These are phyloP conservation scores for Ooceraea biroi DNA, from an alignment of 1,140 invertebrate species.

Conservation along the genomic window DNA sequence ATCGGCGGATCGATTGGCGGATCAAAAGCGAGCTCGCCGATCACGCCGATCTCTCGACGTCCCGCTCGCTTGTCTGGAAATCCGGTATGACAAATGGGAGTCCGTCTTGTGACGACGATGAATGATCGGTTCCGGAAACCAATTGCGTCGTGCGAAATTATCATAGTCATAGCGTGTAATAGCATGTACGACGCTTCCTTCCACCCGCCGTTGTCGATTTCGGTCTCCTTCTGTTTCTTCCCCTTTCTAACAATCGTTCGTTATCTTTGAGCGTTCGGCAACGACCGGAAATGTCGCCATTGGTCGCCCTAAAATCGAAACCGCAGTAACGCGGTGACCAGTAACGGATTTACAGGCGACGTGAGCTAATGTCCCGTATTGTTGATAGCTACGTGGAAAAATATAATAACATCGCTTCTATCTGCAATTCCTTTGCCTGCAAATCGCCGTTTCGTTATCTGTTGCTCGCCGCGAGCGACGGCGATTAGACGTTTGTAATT, in stretches of 20 bases:
- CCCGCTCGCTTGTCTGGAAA: slow-evolving; percentile 23
- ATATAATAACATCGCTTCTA: not conserved
- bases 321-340: slow-evolving; percentile 18
- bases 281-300: slow-evolving; percentile 25
- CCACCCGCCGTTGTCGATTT: not conserved
- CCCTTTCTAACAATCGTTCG: not conserved
- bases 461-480: not conserved
- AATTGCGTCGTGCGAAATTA: slow-evolving; percentile 20
- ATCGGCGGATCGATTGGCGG: slow-evolving; percentile 17
- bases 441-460: not conserved
- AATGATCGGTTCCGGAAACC: not conserved
- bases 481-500: not conserved
- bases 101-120: not conserved
- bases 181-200: not conserved
- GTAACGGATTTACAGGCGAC: slow-evolving; percentile 37
- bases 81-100: slow-evolving; percentile 10
- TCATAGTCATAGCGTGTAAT: slow-evolving; percentile 6
- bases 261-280: slow-evolving; percentile 41
- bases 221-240: not conserved
- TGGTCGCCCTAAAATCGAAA: slow-evolving; percentile 1
- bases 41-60: slow-evolving; percentile 48
- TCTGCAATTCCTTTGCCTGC: not conserved
- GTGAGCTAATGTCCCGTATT: slow-evolving; percentile 1
- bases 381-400: not conserved
- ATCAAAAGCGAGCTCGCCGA: slow-evolving; percentile 6